Evolutionary conservation across 2,888 invertebrate species (phyloP).

Genomic region (Eudemis profundana): DNA sequence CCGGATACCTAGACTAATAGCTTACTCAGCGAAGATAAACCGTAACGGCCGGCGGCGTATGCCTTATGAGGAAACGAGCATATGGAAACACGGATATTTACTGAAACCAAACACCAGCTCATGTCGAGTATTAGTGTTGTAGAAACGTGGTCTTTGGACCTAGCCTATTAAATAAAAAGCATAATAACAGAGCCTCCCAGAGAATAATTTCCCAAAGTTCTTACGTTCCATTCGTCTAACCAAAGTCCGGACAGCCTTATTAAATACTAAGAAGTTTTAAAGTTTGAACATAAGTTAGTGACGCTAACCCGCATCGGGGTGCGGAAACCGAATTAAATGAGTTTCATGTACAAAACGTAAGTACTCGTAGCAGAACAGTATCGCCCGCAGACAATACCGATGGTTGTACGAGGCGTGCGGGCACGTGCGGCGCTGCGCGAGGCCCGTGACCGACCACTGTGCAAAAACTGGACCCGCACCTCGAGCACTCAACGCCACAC

Average conservation of each 20-base stretch:
- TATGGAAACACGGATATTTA: slow-evolving; percentile 43
- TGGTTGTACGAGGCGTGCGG: slow-evolving; percentile 6
- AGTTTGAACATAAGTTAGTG: slow-evolving; percentile 9
- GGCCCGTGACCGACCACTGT: background rate
- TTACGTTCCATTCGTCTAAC: too few relatives aligned
- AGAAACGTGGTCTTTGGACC: slow-evolving; percentile 18
- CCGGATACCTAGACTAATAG: slow-evolving; percentile 7
- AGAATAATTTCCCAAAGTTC: too few relatives aligned
- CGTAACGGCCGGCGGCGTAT: slow-evolving; percentile 23
- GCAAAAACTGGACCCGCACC: slow-evolving; percentile 14
- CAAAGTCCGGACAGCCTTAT: background rate
- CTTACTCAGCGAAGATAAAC: slow-evolving; percentile 32
- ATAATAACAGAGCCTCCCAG: too few relatives aligned
- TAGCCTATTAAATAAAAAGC: slow-evolving; percentile 16
- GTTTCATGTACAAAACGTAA: slow-evolving; percentile 21
- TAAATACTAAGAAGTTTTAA: background rate
- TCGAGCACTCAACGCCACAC: background rate
- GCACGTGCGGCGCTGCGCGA: slow-evolving; percentile 8
- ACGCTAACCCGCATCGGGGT: slow-evolving; percentile 30
- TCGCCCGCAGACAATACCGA: slow-evolving; percentile 28
- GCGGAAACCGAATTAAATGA: slow-evolving; percentile 22
- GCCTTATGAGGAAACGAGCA: slow-evolving; percentile 39
- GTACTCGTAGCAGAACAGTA: slow-evolving; percentile 29
- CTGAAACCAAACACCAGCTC: slow-evolving; percentile 39
- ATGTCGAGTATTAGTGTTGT: slow-evolving; percentile 8